These are phyloP conservation scores for Zelleria hepariella DNA, from an alignment of 2,888 invertebrate genomes.

Conservation along the genomic window DNA sequence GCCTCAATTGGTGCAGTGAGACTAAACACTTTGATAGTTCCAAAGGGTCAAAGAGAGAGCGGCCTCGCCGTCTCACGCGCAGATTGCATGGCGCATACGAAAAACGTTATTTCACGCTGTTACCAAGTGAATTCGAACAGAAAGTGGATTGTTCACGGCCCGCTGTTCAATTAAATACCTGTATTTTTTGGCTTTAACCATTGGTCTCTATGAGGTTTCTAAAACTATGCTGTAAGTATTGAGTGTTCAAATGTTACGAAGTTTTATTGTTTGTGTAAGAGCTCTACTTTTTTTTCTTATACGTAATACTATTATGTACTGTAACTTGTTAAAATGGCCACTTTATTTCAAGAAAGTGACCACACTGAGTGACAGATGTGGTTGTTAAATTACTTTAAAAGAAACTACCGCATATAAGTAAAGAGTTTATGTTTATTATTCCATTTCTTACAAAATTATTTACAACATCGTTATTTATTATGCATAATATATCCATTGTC, in stretches of 20 bases:
- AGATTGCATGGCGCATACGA: not conserved
- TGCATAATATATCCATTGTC: slow-evolving; percentile 56
- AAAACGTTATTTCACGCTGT: not conserved
- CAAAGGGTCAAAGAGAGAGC: not conserved
- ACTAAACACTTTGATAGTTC: not conserved
- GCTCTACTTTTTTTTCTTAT: not conserved
- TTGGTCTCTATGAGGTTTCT: not conserved
- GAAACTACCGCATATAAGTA: slow-evolving; percentile 49
- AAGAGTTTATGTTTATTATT: slow-evolving; percentile 56
- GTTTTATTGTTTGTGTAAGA: not conserved
- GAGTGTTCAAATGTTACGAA: not conserved
- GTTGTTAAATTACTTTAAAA: slow-evolving; percentile 14
- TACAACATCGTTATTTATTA: slow-evolving; percentile 63
- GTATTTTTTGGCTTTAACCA: not conserved
- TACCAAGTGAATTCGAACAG: not conserved
- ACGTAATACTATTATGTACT: not conserved
- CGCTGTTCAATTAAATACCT: not conserved
- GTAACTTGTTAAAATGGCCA: not conserved
- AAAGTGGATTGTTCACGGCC: not conserved
- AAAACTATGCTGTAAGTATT: not conserved
- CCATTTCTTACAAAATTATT: slow-evolving; percentile 61
- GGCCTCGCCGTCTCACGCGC: not conserved
- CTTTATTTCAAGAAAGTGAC: not conserved
- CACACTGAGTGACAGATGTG: not conserved
- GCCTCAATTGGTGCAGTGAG: too few species aligned